phyloP scores from a whole-genome alignment of 1,140 invertebrate genomes.

The Argopecten irradians region DNA sequence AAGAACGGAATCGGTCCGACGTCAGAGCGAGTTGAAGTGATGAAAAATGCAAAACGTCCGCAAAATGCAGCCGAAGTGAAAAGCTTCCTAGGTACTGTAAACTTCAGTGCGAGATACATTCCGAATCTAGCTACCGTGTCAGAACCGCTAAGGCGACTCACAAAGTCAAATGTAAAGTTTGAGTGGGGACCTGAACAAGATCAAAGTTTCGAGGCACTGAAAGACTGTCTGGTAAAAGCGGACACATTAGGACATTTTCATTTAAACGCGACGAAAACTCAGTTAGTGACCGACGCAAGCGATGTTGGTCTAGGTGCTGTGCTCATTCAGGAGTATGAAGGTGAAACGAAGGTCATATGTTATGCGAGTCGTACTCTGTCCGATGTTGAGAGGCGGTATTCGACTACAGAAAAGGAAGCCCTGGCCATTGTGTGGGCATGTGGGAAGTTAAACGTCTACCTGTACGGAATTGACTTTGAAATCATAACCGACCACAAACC shows the following conservation, averaged over 20 bases:
- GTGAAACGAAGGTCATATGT: constrained; percentile 48
- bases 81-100: constrained; percentile 37
- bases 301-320: constrained; percentile 34
- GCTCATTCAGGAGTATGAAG: constrained; percentile 41
- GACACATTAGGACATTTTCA: constrained; percentile 28
- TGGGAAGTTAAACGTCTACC: constrained; percentile 75
- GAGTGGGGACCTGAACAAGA: constrained; percentile 29
- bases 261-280: constrained; percentile 8
- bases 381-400: constrained; percentile 64
- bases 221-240: not conserved
- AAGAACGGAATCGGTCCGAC: constrained; percentile 37
- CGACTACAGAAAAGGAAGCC: constrained; percentile 76
- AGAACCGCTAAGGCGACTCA: constrained; percentile 30
- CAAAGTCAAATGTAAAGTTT: not conserved
- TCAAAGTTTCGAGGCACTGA: not conserved
- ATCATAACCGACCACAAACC: constrained; percentile 74
- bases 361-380: constrained; percentile 54
- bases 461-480: constrained; percentile 71
- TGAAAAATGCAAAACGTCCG: constrained; percentile 36
- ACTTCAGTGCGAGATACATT: constrained; percentile 42
- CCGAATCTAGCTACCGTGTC: constrained; percentile 29
- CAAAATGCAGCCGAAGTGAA: constrained; percentile 30
- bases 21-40: constrained; percentile 30
- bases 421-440: constrained; percentile 75
- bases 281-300: constrained; percentile 38